Evolutionary conservation across 2,113 vertebrate genomes (phyloP).

Genomic region (Pelecanoides urinatrix): DNA sequence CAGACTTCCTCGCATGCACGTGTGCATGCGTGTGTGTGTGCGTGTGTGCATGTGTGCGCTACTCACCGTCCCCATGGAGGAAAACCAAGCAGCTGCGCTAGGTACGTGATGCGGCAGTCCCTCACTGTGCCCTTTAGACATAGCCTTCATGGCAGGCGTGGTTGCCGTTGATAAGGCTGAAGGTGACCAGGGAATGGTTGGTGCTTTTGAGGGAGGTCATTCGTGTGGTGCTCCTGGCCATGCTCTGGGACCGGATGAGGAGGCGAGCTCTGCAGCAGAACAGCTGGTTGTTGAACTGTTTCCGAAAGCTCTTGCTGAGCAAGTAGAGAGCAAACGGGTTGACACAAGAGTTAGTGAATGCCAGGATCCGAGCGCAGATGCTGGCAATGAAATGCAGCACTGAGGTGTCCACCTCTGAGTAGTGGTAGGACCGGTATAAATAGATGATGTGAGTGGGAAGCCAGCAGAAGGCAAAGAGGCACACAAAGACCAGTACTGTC

Average conservation of each 20-base stretch:
- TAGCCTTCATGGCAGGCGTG: conserved; percentile 77
- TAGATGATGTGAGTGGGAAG: conserved; percentile 93
- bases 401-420: conserved; percentile 93
- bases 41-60: not conserved
- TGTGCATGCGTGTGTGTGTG: not conserved
- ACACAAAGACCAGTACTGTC: conserved; percentile 94
- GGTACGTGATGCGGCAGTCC: accelerated
- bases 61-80: not conserved
- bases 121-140: conserved; percentile 59
- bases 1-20: accelerated
- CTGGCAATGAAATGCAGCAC: conserved; percentile 87
- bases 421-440: conserved; percentile 94
- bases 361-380: conserved; percentile 88
- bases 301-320: conserved; percentile 93
- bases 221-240: conserved; percentile 76
- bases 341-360: conserved; percentile 94
- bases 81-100: not conserved
- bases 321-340: conserved; percentile 96
- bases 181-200: conserved; percentile 84
- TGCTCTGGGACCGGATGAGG: conserved; percentile 73
- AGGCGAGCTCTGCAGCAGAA: conserved; percentile 79
- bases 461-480: conserved; percentile 94
- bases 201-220: conserved; percentile 90
- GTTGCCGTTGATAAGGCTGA: conserved; percentile 85
- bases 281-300: conserved; percentile 93